Evolutionary conservation across 2,113 vertebrate species (phyloP), one percentile per base, ranked within the genome.

Genomic region (Muscicapa adusta): DNA sequence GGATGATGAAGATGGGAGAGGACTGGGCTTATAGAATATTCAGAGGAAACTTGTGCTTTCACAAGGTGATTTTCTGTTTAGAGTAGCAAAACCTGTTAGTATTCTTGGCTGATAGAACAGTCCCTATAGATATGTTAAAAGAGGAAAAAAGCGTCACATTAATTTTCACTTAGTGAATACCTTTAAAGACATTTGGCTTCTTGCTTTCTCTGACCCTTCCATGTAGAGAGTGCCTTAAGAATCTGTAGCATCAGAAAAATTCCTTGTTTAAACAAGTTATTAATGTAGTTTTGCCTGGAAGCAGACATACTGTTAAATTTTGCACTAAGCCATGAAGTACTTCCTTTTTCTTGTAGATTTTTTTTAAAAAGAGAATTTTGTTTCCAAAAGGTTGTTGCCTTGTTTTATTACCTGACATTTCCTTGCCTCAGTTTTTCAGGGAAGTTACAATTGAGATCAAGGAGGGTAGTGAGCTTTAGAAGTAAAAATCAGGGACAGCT

Each of bases 401-500:
- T 68, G 14, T 78, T 91, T 88, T 91, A 79, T 86, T 82, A 60
- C 31, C 60, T 76, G 60, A 31, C 36, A 45, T 66, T 91, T 96
- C 38, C 53, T 85, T 83, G 71, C 33, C 63, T 94, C 60, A 5
- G 6, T 74, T 90, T 82, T 89, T 89, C 33, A 76, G 47, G 3
- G 4, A 84, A 60, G 40, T 73, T 70, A 56, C n/a, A 62, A 8
- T 12, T 73, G 91, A 89, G 87, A 92, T 89, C 84, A 72, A 72
- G 29, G 42, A 86, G 56, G 51, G 57, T 42, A 53, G 75, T 67
- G 43, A 77, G 90, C 67, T 86, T 91, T 9, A 63, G 42, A 81
- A 74, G 36, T 86, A 86, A 84, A 93, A 96, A 81, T 25, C 45
- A 19, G 72, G 43, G 56, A 78, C 68, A 86, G 83, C 88, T 96